A percentile compares a stretch with the other conserved stretches of the same genome.
These are phyloP conservation scores for Neosalanx taihuensis DNA, from an alignment of 2,797 vertebrate genomes.

Conservation along the genomic window DNA sequence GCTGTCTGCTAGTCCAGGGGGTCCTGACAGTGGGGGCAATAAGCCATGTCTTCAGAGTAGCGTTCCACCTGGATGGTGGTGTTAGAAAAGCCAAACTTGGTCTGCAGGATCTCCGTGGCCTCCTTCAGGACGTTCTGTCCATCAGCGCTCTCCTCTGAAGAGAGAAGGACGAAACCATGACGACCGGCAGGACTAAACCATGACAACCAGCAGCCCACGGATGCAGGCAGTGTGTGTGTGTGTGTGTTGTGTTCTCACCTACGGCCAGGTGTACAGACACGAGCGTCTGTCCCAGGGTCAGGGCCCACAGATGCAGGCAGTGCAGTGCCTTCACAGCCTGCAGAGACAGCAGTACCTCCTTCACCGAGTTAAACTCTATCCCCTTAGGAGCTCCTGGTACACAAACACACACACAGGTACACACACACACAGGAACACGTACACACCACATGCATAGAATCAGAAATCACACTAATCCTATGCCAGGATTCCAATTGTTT, in stretches of 20 bases:
- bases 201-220: too few relatives aligned
- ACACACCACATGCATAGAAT: neutral
- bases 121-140: conserved; percentile 82
- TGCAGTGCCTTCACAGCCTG: conserved; percentile 84
- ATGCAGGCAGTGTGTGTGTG: too few relatives aligned
- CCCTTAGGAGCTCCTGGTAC: conserved; percentile 80
- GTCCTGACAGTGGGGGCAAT: conserved; percentile 84
- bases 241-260: conserved; percentile 68
- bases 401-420: neutral
- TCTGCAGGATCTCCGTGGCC: conserved; percentile 79
- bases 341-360: conserved; percentile 83
- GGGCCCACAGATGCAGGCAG: conserved; percentile 87
- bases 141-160: conserved; percentile 77
- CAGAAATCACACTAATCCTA: neutral
- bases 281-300: conserved; percentile 81
- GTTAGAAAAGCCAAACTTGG: conserved; percentile 84
- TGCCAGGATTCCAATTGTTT: neutral
- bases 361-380: conserved; percentile 81
- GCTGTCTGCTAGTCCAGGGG: conserved; percentile 69
- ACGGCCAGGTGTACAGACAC: conserved; percentile 86
- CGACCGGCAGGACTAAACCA: too few relatives aligned
- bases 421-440: neutral
- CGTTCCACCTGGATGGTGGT: conserved; percentile 91
- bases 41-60: conserved; percentile 80
- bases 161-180: neutral